phyloP scores from a whole-genome alignment of 2,113 vertebrate genomes.

The Gallinago undulata region DNA sequence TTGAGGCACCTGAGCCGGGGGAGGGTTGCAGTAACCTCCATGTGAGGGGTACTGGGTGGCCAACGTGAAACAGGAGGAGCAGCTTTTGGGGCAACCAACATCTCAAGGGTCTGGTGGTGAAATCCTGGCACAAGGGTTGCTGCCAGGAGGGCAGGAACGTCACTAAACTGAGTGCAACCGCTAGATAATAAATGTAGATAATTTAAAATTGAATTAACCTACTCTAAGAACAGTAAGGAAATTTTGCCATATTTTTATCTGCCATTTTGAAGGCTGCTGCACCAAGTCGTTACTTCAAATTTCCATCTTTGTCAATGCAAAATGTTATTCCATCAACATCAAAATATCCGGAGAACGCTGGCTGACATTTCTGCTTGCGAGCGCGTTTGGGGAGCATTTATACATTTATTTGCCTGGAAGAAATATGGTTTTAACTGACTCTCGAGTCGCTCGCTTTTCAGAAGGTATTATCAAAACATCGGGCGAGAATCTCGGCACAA shows the following conservation, averaged over 20 bases:
- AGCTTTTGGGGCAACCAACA: background rate
- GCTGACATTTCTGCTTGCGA: background rate
- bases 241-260: background rate
- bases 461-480: conserved; percentile 29
- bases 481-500: background rate
- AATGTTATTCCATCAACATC: background rate
- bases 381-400: background rate
- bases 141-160: background rate
- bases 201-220: background rate
- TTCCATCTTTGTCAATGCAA: conserved; percentile 5
- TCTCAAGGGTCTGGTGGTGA: background rate
- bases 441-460: background rate
- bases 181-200: background rate
- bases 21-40: background rate
- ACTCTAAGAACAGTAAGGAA: background rate
- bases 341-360: background rate
- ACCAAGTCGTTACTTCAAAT: background rate
- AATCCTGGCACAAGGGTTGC: background rate
- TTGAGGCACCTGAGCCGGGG: background rate
- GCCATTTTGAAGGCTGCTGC: background rate
- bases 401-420: conserved; percentile 36
- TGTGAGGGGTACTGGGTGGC: background rate
- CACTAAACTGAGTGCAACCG: background rate
- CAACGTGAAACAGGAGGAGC: background rate
- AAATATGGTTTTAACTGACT: conserved; percentile 33